Evolutionary conservation across 2,797 vertebrate genomes (phyloP).

Genomic region (Furcifer pardalis): DNA sequence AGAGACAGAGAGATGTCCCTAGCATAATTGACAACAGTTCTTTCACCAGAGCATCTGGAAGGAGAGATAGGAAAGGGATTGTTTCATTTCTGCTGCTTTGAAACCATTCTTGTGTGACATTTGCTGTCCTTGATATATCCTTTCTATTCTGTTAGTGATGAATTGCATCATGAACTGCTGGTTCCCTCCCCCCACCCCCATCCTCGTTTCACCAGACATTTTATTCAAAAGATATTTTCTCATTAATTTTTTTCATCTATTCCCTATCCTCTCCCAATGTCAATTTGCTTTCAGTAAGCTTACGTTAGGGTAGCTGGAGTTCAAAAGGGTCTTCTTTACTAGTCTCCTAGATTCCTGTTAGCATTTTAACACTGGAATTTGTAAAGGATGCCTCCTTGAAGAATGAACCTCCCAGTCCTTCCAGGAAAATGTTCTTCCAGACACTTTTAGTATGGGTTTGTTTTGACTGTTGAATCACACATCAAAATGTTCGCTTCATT

Average conservation of each 20-base stretch:
- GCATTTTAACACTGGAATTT: not conserved
- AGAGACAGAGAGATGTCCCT: slow-evolving; percentile 6
- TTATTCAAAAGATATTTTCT: slow-evolving; percentile 28
- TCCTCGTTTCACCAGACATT: slow-evolving; percentile 30
- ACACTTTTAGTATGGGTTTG: not conserved
- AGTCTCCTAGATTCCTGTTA: not conserved
- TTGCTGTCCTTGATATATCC: slow-evolving; percentile 36
- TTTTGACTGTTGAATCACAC: not conserved
- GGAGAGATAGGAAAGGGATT: not conserved
- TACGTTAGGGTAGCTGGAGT: not conserved
- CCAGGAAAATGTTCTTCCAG: not conserved
- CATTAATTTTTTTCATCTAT: not conserved
- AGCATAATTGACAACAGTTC: slow-evolving; percentile 28
- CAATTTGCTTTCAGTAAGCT: slow-evolving; percentile 26
- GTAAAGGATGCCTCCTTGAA: not conserved
- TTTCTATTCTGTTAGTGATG: slow-evolving; percentile 19
- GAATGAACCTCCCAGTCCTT: not conserved
- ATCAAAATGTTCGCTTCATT: not conserved
- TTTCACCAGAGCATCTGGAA: slow-evolving; percentile 33
- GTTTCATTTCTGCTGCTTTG: slow-evolving; percentile 34
- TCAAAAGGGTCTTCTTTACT: slow-evolving; percentile 1
- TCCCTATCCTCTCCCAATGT: not conserved
- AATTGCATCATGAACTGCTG: not conserved
- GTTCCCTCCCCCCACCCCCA: slow-evolving; percentile 15
- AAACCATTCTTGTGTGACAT: slow-evolving; percentile 5